These are phyloP conservation scores for Nerophis lumbriciformis DNA, from an alignment of 2,113 vertebrate genomes.

Conservation along the genomic window DNA sequence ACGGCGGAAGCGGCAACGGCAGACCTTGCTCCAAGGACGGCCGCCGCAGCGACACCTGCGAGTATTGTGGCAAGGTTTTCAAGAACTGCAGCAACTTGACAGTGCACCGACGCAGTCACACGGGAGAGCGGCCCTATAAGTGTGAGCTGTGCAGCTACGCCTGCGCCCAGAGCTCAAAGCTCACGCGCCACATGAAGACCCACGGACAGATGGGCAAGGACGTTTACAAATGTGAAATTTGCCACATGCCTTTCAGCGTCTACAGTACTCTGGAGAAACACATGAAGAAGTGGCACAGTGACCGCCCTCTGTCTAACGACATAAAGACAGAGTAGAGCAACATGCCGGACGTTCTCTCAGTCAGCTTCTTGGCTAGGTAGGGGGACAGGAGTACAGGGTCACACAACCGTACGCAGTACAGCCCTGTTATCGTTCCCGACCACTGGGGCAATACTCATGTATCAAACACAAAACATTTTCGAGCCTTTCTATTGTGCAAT, in stretches of 20 bases:
- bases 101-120: constrained; percentile 98
- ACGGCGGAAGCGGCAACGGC: constrained; percentile 87
- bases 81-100: constrained; percentile 99
- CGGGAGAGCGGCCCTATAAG: constrained; percentile 97
- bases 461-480: constrained; percentile 90
- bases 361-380: constrained; percentile 52
- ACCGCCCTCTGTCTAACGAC: constrained; percentile 95
- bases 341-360: constrained; percentile 43
- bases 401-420: constrained; percentile 78
- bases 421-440: constrained; percentile 65
- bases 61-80: constrained; percentile 98
- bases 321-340: constrained; percentile 93
- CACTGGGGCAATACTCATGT: constrained; percentile 91
- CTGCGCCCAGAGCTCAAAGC: constrained; percentile 99
- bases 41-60: constrained; percentile 97
- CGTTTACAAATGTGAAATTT: constrained; percentile 99
- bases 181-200: constrained; percentile 99
- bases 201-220: constrained; percentile 99
- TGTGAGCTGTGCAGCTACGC: constrained; percentile 99
- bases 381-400: constrained; percentile 72
- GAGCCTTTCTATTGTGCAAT: constrained; percentile 99
- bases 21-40: constrained; percentile 96
- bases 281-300: constrained; percentile 99
- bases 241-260: constrained; percentile 99
- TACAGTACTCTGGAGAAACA: constrained; percentile 99